These are phyloP conservation scores for Scrobipalpa atriplicella DNA, from an alignment of 2,888 invertebrate genomes.

Conservation along the genomic window DNA sequence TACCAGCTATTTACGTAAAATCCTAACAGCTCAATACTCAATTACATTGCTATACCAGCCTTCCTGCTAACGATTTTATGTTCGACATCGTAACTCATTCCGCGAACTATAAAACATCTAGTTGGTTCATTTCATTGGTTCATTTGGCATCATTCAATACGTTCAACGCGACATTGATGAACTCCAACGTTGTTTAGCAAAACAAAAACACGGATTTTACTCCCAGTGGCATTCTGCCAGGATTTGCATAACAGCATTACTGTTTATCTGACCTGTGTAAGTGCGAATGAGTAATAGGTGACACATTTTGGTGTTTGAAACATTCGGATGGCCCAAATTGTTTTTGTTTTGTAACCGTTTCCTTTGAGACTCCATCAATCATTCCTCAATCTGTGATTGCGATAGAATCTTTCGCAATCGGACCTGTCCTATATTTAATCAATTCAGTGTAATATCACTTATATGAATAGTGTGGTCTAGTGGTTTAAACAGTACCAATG, in stretches of 20 bases:
- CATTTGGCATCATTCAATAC: background rate
- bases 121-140: too few relatives aligned
- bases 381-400: too few relatives aligned
- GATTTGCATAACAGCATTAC: slow-evolving; percentile 6
- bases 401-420: background rate
- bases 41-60: too few relatives aligned
- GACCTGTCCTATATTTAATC: too few relatives aligned
- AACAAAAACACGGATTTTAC: slow-evolving; percentile 17
- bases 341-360: background rate
- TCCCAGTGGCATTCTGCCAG: slow-evolving; percentile 5
- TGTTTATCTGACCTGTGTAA: slow-evolving; percentile 4
- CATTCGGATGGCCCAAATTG: background rate
- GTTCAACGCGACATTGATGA: slow-evolving; percentile 1
- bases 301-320: slow-evolving; percentile 15
- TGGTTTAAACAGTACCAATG: too few relatives aligned
- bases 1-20: too few relatives aligned
- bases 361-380: background rate
- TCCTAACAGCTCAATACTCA: too few relatives aligned
- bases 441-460: too few relatives aligned
- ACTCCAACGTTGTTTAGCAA: slow-evolving; percentile 3
- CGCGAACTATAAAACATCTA: too few relatives aligned
- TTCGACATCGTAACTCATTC: too few relatives aligned
- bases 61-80: too few relatives aligned
- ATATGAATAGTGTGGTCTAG: too few relatives aligned
- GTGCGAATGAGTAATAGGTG: slow-evolving; percentile 17